A percentile compares a stretch with the other conserved stretches of the same genome.
Evolutionary conservation across 2,113 vertebrate genomes (phyloP).

Genomic region (human): GRCh38 chr9:69350001-69350500

Average conservation of each 20-base stretch:
- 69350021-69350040: not conserved
- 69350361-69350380: not conserved
- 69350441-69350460: not conserved
- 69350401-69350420: not conserved
- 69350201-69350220: not conserved
- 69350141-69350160: not conserved
- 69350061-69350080: not conserved
- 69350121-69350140: not conserved
- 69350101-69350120: not conserved
- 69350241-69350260: not conserved
- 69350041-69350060: not conserved
- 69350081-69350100: not conserved
- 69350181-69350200: not conserved
- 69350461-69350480: not conserved
- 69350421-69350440: not conserved
- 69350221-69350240: not conserved
- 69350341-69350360: not conserved
- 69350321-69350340: not conserved
- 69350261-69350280: not conserved
- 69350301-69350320: not conserved
- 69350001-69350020: not conserved
- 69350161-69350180: not conserved
- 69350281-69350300: not conserved
- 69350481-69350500: not conserved
- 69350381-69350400: not conserved